These are phyloP conservation scores for Eupithecia vulgata DNA, from an alignment of 2,888 invertebrate species.

Conservation along the genomic window DNA sequence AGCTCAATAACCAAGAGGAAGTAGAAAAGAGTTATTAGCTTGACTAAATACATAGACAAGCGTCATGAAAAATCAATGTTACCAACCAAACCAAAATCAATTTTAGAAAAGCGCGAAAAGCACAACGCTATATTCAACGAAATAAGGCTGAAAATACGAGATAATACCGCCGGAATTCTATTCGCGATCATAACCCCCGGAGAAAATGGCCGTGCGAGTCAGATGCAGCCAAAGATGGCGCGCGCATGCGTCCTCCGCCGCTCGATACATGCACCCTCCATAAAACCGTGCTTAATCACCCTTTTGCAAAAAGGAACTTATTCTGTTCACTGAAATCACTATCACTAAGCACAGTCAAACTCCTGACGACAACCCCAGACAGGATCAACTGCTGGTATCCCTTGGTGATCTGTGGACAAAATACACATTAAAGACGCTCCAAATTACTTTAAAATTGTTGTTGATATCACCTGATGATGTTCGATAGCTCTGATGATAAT, in stretches of 20 bases:
- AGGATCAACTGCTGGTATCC: background rate
- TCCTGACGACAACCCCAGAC: background rate
- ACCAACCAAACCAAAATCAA: background rate
- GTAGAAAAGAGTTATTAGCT: constrained; percentile 14
- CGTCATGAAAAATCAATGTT: background rate
- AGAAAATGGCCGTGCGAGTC: constrained; percentile 70
- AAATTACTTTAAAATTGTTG: background rate
- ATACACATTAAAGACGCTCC: constrained; percentile 21
- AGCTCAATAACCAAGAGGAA: constrained; percentile 1
- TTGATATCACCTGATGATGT: constrained; percentile 6
- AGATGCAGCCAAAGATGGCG: constrained; percentile 75
- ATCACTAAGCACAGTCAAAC: constrained; percentile 23
- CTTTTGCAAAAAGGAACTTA: constrained; percentile 31
- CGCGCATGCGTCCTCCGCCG: constrained; percentile 77
- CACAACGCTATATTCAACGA: constrained; percentile 11
- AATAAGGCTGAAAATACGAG: constrained; percentile 38
- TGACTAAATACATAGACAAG: constrained; percentile 12
- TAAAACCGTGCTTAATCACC: constrained; percentile 61
- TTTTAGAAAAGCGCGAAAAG: constrained; percentile 16
- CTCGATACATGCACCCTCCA: constrained; percentile 80
- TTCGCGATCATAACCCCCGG: constrained; percentile 59
- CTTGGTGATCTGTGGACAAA: constrained; percentile 38
- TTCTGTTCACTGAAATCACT: constrained; percentile 33
- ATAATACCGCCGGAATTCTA: constrained; percentile 47
- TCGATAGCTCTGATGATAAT: constrained; percentile 41